Evolutionary conservation across 1,140 invertebrate genomes (phyloP), one percentile per base, ranked within the genome.

Genomic region (Temnothorax nylanderi): DNA sequence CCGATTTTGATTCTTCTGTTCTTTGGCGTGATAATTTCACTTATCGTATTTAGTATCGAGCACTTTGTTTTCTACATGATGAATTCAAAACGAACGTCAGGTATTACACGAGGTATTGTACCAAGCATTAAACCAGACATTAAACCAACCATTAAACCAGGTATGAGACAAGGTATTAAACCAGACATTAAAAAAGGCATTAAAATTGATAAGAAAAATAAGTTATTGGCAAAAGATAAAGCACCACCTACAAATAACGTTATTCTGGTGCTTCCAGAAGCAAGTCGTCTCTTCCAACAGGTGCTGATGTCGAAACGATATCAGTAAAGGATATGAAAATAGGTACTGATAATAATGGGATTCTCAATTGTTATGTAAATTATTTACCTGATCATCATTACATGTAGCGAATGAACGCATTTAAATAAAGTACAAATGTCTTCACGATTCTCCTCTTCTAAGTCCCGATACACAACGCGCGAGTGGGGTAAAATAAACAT

Each of bases 1-100:
- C 88, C 90, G 10, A 86, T 91, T 3, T 26, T 92, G 44, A n/a
- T 92, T 60, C 34, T 92, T 32, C 76, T 92, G 21, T 3, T 85
- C 2, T 21, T 74, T 7, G 90, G 90, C 1, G 84, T 90, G 5
- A 10, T 44, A 37, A 5, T 90, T n/a, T 90, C 91, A 21, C 11
- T 81, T 10, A 32, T 90, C 54, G 62, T 92, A 41, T 92, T 84
- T 41, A 18, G 80, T 7, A 60, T 89, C 10, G 90, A 91, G 62
- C 67, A 87, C 8, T 21, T 88, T 0, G 5, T 89, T 18, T 91
- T 86, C 32, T 44, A 34, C 0, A 47, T 2, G 0, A 37, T 47
- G 10, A 37, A 49, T 58, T 56, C 13, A 10, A 87, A 81, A 26
- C 64, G 13, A 26, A 0, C 3, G 11, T n/a, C 34, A 16, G 32